Evolutionary conservation across 1,140 invertebrate species (phyloP), one percentile per base, ranked within the genome.

Genomic region (Helicoverpa zea): DNA sequence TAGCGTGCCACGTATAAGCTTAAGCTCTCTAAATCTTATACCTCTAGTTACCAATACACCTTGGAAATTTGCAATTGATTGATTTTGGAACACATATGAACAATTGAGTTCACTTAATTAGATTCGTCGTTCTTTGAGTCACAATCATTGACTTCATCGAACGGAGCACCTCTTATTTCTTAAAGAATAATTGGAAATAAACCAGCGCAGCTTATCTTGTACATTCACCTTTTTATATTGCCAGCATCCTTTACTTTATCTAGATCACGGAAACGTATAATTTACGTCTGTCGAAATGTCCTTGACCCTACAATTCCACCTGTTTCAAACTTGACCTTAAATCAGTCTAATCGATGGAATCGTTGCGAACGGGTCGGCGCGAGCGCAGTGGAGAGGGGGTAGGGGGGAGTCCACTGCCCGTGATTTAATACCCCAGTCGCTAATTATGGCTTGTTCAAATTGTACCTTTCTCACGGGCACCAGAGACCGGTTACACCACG

Each of bases 391-490:
- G 68, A 11, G 73, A 29, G 78, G 85, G 78, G 79, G 79, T 87
- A 82, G 81, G 75, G 83, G 84, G 86, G 83, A 63, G 83, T 35
- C 43, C 79, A 79, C 73, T 84, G 84, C 80, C 86, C 84, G 88
- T 93, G 92, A 95, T 95, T 94, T 94, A 94, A 93, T 91, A 82
- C 82, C 61, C 85, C 87, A 82, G 89, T 88, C 88, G 90, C 92
- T 94, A 94, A 94, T 94, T 94, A 94, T 90, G 92, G 90, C 91
- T 93, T 94, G 93, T 94, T 94, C 92, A 94, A 94, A 94, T 93
- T 94, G 92, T 94, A 91, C 84, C 92, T 94, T 94, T 94, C 93
- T 93, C 93, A 94, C 92, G 92, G 90, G 82, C 81, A 74, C 70
- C 63, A 30, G 23, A n/a, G 86, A 61, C 85, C 73, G 85, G 88